Conservation (phyloP, 2,888 invertebrate species). For the Chrysolina oricalcia region DNA sequence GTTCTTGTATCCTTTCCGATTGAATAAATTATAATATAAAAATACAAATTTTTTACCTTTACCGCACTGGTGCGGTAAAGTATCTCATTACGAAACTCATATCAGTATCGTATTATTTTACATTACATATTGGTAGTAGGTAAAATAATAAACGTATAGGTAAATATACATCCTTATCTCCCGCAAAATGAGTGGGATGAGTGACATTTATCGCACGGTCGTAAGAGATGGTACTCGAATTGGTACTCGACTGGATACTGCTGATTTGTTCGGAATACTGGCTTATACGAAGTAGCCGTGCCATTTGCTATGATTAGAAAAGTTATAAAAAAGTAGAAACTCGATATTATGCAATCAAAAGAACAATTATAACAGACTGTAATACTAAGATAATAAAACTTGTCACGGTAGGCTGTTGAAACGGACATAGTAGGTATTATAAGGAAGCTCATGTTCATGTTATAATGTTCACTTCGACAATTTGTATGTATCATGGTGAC, state of each 20-base stretch:
- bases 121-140: too few species aligned
- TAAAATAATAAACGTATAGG: too few species aligned
- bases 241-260: constrained; percentile 6
- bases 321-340: constrained; percentile 30
- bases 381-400: constrained; percentile 69
- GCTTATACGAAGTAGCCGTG: constrained; percentile 36
- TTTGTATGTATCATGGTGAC: constrained; percentile 56
- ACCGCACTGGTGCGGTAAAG: too few species aligned
- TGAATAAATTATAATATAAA: too few species aligned
- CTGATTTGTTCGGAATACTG: constrained; percentile 37
- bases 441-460: constrained; percentile 57
- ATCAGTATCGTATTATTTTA: too few species aligned
- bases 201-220: too few species aligned
- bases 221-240: neutral
- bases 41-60: too few species aligned
- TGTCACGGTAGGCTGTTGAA: constrained; percentile 62
- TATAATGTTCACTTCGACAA: constrained; percentile 42
- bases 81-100: too few species aligned
- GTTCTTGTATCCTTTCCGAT: too few species aligned
- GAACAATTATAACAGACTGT: constrained; percentile 66
- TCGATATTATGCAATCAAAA: constrained; percentile 51
- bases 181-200: too few species aligned
- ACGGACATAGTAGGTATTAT: constrained; percentile 50
- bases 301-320: constrained; percentile 48
- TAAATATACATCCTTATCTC: too few species aligned